These are phyloP conservation scores for Grapholita molesta DNA, from an alignment of 1,140 invertebrate species.

Conservation along the genomic window DNA sequence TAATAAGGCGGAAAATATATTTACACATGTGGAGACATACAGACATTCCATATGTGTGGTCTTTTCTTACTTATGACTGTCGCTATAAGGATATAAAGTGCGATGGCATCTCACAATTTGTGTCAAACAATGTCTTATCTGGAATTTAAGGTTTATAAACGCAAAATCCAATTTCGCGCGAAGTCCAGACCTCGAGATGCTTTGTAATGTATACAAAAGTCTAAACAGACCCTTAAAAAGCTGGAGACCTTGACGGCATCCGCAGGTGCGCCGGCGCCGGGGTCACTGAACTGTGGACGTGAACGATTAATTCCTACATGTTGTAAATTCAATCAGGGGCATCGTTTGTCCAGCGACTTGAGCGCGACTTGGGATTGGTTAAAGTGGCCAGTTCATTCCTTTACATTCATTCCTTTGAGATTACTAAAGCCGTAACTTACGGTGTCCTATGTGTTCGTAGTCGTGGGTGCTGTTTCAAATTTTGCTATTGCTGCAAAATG, in stretches of 20 bases:
- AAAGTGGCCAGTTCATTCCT: background rate
- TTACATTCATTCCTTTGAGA: too few species aligned
- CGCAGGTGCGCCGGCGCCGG: slow-evolving; percentile 42
- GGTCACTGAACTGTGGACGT: slow-evolving; percentile 30
- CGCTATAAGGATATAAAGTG: background rate
- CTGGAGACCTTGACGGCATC: slow-evolving; percentile 37
- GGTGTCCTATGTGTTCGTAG: too few species aligned
- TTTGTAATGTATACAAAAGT: background rate
- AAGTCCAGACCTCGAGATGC: background rate
- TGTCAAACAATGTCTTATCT: too few species aligned
- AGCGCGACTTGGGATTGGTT: background rate
- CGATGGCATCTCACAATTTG: background rate
- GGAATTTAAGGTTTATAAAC: too few species aligned
- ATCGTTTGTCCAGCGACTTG: background rate
- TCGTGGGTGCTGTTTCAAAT: background rate
- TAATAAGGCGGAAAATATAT: background rate
- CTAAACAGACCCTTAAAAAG: slow-evolving; percentile 33
- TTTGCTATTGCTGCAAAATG: background rate
- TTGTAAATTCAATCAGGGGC: slow-evolving; percentile 23
- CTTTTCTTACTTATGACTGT: background rate
- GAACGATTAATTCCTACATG: slow-evolving; percentile 29
- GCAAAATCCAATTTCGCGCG: background rate
- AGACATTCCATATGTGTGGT: background rate
- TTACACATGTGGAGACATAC: background rate
- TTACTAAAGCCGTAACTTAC: too few species aligned